Base-by-base conservation (phyloP, 2,888 invertebrate genomes). In the Diarsia brunnea region DNA sequence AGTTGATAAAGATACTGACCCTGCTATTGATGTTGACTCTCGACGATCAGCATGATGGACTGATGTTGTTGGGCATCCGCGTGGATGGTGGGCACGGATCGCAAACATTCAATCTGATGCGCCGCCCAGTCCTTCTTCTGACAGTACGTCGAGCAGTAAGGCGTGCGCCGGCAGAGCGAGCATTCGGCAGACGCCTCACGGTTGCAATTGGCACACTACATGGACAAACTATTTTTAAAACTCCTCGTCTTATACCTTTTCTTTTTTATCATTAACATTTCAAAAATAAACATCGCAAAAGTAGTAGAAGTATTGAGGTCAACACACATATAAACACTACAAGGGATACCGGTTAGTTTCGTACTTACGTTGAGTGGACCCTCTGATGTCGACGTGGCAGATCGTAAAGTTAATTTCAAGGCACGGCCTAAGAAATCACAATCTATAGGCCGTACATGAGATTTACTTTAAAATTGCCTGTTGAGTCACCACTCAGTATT, bases 121-220 rank as follows among this genome's bases (percentile, higher is more conserved):
- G 98, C 97, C 24, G 97, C 97, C 98, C 98, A 99, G 95, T 99
- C 98, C 93, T 98, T 98, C 84, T 98, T 97, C 94, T 99, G 98
- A 94, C 99, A 99, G 95, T 98, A 98, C 5, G 98, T 98, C 12
- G 98, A 98, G 93, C 99, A 99, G 93, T 99, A 99, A 16, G 98
- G 98, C 21, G 98, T 98, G 80, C 98, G 97, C 69, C 98, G 97
- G 90, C 99, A 99, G 60, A 98, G 95, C 0, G 98, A 98, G 92
- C 99, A 99, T 92, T 98, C 98, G 0, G 98, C 98, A 69, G 98
- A 97, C 16, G 98, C 98, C 92, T 98, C 98, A 79, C 98, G 97
- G 93, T 98, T 98, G 92, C 99, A 99, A 93, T 99, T 99, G 69
- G 98, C 98, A 94, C 99, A 99, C 98, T 98, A 69, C 11, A 80